Evolutionary conservation across 1,140 invertebrate genomes (phyloP), one percentile per base, ranked within the genome.

Genomic region (Ylistrum balloti): DNA sequence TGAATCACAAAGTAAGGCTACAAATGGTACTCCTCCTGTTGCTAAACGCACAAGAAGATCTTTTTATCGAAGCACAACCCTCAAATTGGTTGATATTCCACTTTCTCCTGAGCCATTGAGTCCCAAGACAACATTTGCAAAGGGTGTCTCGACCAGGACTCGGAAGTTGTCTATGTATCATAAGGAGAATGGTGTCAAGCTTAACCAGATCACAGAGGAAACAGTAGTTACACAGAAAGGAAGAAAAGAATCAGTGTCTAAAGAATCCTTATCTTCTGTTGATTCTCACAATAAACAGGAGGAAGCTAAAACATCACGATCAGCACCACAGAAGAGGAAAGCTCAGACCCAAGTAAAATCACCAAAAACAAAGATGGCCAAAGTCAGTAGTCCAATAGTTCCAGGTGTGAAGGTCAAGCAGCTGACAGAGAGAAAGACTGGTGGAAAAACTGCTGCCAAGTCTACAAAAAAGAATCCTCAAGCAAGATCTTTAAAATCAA

Each of bases 11-110:
- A 74, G 56, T 17, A 74, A 74, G 56, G 17, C n/a, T 28, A 28
- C 56, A 74, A 74, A 74, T 28, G 9, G 56, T 74, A 28, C 56
- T 17, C 90, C 91, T 17, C 91, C 91, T 9, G 86, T 90, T 22
- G 91, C 87, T 32, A 91, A 89, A 20, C 86, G 91, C 33, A 88
- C 91, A 45, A 88, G 91, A 90, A 89, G 90, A 28, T 91, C 90
- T 35, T 88, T 91, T n/a, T 91, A 74, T n/a, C 56, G 28, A 28
- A 74, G 28, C 22, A 28, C 56, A 28, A 28, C 56, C n/a, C 3
- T 74, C 22, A n/a, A 5, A 28, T 74, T 91, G 45, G 88, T 88
- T 10, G 89, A 90, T 41, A 91, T 91, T 48, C 88, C 91, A 41
- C 34, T 91, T 17, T 88, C 91, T 20, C 91, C 91, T 17, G n/a